Base-by-base conservation (phyloP, 2,797 vertebrate genomes). In the Microctenopoma stevenorrisi region DNA sequence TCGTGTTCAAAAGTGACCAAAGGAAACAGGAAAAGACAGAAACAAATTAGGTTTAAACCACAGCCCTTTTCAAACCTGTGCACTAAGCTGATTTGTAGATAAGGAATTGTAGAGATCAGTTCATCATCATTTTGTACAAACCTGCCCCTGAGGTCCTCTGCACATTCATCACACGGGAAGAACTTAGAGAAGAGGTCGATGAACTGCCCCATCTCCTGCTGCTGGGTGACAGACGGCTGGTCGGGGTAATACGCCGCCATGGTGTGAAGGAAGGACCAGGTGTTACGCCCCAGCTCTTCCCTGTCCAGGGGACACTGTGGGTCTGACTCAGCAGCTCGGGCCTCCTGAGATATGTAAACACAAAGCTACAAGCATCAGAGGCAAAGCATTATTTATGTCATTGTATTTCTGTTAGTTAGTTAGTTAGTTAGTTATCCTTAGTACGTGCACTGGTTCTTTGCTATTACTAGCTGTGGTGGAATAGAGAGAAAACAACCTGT, bases 221-320 rank as follows among this genome's bases (percentile, higher is more conserved):
- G 96, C 88, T 99, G 96, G n/a, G 70, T 68, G 6, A 80, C 2
- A 0, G 91, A 94, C 9, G 97, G 98, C 0, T 9, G 79, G 1
- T 98, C 95, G 0, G 98, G 97, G 87, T 97, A 99, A 87, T 98
- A 99, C 0, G 97, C 97, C 0, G 97, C 97, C 96, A 98, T 96
- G 14, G 96, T 99, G 87, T 99, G 98, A 56, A 99, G 93, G 62
- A 98, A 93, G 4, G 96, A 96, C 97, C 98, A 99, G 15, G 96
- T 96, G 91, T 67, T 96, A 25, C 95, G 96, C 4, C 98, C 98
- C 57, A 99, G 85, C 81, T 98, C 96, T 78, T 95, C 94, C 26
- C 96, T 93, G 90, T 99, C 97, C 47, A 95, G 79, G 0, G 98
- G 98, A 71, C 97, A 99, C 71, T 98, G 89, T 0, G 89, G 82